These are phyloP conservation scores for Penaeus chinensis DNA, from an alignment of 1,140 invertebrate species.

Conservation along the genomic window DNA sequence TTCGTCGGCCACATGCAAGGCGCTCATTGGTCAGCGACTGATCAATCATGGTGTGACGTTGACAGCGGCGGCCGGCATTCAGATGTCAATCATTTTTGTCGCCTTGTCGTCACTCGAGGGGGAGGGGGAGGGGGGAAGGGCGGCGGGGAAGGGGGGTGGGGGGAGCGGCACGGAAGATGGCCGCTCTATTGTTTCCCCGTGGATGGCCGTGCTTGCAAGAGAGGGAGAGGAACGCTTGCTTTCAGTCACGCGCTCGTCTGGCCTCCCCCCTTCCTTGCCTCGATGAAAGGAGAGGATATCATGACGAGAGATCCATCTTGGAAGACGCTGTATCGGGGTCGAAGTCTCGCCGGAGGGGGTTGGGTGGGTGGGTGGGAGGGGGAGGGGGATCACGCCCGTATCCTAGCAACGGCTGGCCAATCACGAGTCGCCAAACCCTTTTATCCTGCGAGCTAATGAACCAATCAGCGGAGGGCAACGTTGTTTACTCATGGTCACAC, in stretches of 20 bases:
- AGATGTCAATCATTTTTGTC: constrained; percentile 30
- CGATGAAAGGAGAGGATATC: too few relatives aligned
- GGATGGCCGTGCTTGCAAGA: not conserved
- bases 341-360: not conserved
- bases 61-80: constrained; percentile 26
- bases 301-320: too few relatives aligned
- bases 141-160: not conserved
- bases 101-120: constrained; percentile 23
- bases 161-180: not conserved
- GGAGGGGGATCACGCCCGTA: not conserved
- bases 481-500: constrained; percentile 18
- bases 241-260: not conserved
- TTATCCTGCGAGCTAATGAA: constrained; percentile 15
- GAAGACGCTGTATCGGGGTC: not conserved
- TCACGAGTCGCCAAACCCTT: constrained; percentile 1
- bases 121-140: not conserved
- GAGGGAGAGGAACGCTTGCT: not conserved
- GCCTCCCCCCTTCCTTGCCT: not conserved
- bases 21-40: constrained; percentile 43
- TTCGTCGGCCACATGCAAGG: constrained; percentile 38
- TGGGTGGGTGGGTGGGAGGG: not conserved
- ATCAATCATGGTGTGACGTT: constrained; percentile 43
- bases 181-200: not conserved
- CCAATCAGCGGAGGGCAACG: not conserved
- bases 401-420: constrained; percentile 40